Conservation (phyloP, 1,140 invertebrate genomes). For the Metopolophium dirhodum region DNA sequence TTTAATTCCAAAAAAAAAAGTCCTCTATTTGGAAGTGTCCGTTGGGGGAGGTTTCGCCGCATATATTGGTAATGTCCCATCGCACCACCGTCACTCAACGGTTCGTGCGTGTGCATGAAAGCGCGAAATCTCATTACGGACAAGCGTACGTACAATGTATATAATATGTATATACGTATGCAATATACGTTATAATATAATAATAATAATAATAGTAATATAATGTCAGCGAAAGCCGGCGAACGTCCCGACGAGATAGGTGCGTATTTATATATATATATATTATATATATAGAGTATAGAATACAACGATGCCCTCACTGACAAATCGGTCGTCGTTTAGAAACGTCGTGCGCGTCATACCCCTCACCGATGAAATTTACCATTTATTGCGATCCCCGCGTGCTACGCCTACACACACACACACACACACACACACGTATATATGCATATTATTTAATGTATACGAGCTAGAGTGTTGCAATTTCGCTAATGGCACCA, state of each 20-base stretch:
- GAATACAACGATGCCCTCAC: neutral
- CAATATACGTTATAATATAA: neutral
- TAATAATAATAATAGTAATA: constrained; percentile 3
- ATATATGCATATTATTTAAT: constrained; percentile 25
- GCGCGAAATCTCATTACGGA: constrained; percentile 25
- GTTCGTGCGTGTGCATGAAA: neutral
- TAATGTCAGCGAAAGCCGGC: neutral
- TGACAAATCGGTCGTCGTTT: constrained; percentile 52
- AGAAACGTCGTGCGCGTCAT: constrained; percentile 24
- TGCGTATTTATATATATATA: neutral
- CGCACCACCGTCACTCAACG: neutral
- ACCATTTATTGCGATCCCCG: constrained; percentile 31
- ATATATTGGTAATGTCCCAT: neutral
- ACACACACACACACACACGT: neutral
- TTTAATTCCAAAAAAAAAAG: no score
- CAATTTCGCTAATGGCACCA: constrained; percentile 53
- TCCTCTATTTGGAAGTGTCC: no score
- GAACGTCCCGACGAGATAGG: neutral
- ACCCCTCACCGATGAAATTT: constrained; percentile 13
- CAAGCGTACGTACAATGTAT: neutral
- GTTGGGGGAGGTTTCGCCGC: no score
- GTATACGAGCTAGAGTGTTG: constrained; percentile 14
- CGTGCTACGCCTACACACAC: neutral
- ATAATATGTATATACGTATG: neutral
- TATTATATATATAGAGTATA: neutral